Evolutionary conservation across 2,797 vertebrate species (phyloP).

Genomic region (Semaprochilodus insignis): DNA sequence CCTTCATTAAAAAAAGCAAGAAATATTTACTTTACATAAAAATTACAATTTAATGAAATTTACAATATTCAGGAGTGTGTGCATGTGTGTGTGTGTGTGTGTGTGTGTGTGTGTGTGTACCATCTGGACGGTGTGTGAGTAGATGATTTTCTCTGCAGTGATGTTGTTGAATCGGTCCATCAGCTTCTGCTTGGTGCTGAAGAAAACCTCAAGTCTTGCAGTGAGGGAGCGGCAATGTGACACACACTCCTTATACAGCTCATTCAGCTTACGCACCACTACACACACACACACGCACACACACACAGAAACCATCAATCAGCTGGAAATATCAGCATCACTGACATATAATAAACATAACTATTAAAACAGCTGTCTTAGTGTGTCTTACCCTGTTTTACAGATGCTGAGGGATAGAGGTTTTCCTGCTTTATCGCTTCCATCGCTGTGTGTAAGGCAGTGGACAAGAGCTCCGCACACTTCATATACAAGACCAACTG

Average conservation of each 20-base stretch:
- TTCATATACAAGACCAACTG: slow-evolving; percentile 96
- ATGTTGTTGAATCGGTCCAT: slow-evolving; percentile 93
- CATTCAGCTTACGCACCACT: slow-evolving; percentile 93
- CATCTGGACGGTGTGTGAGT: slow-evolving; percentile 91
- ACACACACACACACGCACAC: slow-evolving; percentile 48
- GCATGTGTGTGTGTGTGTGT: neutral
- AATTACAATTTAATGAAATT: too few species aligned
- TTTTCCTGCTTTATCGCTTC: slow-evolving; percentile 87
- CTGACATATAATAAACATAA: too few species aligned
- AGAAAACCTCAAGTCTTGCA: slow-evolving; percentile 88
- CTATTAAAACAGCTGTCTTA: neutral
- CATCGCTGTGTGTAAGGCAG: slow-evolving; percentile 87
- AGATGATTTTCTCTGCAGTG: slow-evolving; percentile 94
- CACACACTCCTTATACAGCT: slow-evolving; percentile 93
- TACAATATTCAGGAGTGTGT: too few species aligned
- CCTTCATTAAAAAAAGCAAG: too few species aligned
- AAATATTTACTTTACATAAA: too few species aligned
- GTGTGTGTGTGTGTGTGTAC: slow-evolving; percentile 68
- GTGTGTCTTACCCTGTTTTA: slow-evolving; percentile 88
- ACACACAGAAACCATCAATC: slow-evolving; percentile 18
- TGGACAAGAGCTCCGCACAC: slow-evolving; percentile 90
- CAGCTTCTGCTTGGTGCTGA: slow-evolving; percentile 93
- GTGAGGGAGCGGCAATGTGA: slow-evolving; percentile 89
- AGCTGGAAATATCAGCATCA: neutral
- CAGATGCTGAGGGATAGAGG: slow-evolving; percentile 88